Base-by-base conservation (phyloP, 2,797 vertebrate species). In the Fundulus diaphanus region DNA sequence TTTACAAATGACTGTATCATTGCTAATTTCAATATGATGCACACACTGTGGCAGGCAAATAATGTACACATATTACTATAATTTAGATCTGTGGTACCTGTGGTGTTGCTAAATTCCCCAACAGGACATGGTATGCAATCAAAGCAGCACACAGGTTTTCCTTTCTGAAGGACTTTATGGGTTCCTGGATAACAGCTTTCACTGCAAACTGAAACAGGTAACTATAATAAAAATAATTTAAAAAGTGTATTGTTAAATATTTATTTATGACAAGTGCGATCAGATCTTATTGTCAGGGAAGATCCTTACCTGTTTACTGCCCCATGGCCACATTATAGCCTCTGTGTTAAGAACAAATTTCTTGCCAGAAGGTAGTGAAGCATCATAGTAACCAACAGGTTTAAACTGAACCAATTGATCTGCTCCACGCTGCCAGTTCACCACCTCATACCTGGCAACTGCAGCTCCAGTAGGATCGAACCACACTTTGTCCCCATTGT, bases 71-170 rank as follows among this genome's bases (percentile, higher is more conserved):
- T 22, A 29, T 24, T 75, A 2, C 1, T 29, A 54, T 74, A 44
- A 68, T 24, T 68, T 22, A 54, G 15, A 31, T 69, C 5, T 73
- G 37, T 48, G 13, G 77, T 85, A 95, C 94, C 93, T 95, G 93
- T 95, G 18, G 70, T 76, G 81, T 93, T 95, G 87, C 93, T 95
- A 81, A 95, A 90, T 83, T 95, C 92, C 79, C 94, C 94, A 35
- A 92, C 89, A 75, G 93, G 90, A 92, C 94, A 94, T 51, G 82
- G 82, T 74, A 93, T 66, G 81, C 92, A 94, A 82, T 94, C 92
- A 80, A 91, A 94, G 82, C 93, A 93, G 86, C 93, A 94, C 76
- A 94, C 79, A 1, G 93, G 93, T 65, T 87, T 92, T 77, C 93
- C 92, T 89, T 90, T 94, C 77, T 93, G 91, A 18, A 80, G 88